Base-by-base conservation (phyloP, 2,797 vertebrate species). In the Alosa sapidissima region DNA sequence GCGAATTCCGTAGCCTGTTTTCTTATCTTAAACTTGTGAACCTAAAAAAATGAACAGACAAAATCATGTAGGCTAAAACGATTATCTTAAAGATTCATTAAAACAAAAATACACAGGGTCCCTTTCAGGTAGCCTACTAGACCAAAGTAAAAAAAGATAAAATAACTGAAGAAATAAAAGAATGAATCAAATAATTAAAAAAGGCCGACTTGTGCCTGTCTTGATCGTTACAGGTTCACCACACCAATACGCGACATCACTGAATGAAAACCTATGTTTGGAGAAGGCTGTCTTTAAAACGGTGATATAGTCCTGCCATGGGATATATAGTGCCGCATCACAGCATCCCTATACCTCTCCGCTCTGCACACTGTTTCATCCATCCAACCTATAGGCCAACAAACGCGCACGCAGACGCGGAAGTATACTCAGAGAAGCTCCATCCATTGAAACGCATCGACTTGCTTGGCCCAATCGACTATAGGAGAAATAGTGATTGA, bases 251-350 rank as follows among this genome's bases (percentile, higher is more conserved):
- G 95, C 96, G 93, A 96, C 97, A 97, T 97, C 94, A 94, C 97
- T 95, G 92, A 94, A 91, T 93, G 94, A 16, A 78, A 78, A 78
- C 72, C 72, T 78, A 45, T 78, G 24, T 21, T 78, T 16, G 72
- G 41, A 45, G 72, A 19, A 78, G 36, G 72, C 72, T 78, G 95
- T 94, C 95, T 96, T 95, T 96, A 96, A 95, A 78, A 78, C 72
- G 72, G 19, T 45, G 41, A 78, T 78, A 78, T 78, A 78, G 72
- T 78, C 72, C 72, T 78, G 72, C 91, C 93, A 92, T 90, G 91
- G 89, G 91, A 96, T 97, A 97, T 96, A 96, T 97, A 97, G 95
- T 93, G 94, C 95, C 96, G 95, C 90, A 95, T 95, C 96, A 96
- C 95, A 94, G 92, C 94, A 90, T 47, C 41, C 36, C 93, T 95